Evolutionary conservation across 1,140 invertebrate species (phyloP).

Genomic region (Danaus plexippus): DNA sequence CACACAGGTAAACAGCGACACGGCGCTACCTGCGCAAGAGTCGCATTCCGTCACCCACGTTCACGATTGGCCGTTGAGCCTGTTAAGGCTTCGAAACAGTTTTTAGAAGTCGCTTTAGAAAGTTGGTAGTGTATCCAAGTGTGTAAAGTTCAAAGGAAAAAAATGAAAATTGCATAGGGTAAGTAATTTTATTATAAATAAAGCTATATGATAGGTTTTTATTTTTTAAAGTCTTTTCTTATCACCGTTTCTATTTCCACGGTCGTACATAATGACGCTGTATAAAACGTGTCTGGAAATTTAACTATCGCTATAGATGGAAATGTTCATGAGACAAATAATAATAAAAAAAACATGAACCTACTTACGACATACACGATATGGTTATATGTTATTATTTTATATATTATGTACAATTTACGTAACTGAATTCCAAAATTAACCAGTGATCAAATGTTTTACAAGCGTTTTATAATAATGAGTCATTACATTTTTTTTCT

Average conservation of each 20-base stretch:
- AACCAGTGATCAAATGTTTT: slow-evolving; percentile 18
- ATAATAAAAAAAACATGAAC: too few species aligned
- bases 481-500: slow-evolving; percentile 5
- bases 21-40: slow-evolving; percentile 61
- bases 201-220: not conserved
- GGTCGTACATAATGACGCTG: too few species aligned
- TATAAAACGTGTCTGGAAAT: too few species aligned
- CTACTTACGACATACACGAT: slow-evolving; percentile 1
- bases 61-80: slow-evolving; percentile 51
- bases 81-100: slow-evolving; percentile 46
- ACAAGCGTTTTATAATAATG: slow-evolving; percentile 9
- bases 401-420: not conserved
- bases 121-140: slow-evolving; percentile 35
- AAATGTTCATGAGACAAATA: too few species aligned
- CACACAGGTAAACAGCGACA: slow-evolving; percentile 28
- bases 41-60: slow-evolving; percentile 63
- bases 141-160: slow-evolving; percentile 27
- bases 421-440: not conserved
- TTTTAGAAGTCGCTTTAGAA: slow-evolving; percentile 51
- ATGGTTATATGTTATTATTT: not conserved
- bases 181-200: slow-evolving; percentile 20
- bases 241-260: slow-evolving; percentile 12
- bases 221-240: slow-evolving; percentile 5
- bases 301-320: too few species aligned
- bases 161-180: slow-evolving; percentile 43